These are phyloP conservation scores for Phaethornis superciliosus DNA, from an alignment of 2,113 vertebrate genomes.

Conservation along the genomic window DNA sequence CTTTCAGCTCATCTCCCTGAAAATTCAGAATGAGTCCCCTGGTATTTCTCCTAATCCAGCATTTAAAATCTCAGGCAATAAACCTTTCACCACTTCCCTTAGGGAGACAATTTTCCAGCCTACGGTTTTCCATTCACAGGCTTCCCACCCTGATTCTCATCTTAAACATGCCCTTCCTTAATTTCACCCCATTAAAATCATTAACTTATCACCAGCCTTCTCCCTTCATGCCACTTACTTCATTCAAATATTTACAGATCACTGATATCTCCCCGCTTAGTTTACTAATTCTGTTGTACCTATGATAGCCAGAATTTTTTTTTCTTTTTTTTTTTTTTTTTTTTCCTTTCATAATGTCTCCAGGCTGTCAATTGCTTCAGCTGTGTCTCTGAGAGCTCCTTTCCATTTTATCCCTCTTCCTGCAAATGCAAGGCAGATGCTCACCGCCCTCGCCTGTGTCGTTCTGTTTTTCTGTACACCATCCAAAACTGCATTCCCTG, in stretches of 20 bases:
- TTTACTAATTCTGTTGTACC: background rate
- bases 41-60: background rate
- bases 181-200: background rate
- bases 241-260: background rate
- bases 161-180: background rate
- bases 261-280: background rate
- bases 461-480: background rate
- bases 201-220: background rate
- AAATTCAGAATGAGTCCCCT: background rate
- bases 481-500: background rate
- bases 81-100: slow-evolving; percentile 36
- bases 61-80: slow-evolving; percentile 7
- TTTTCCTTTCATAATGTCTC: background rate
- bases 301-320: rapidly evolving
- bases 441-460: background rate
- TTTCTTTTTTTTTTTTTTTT: background rate
- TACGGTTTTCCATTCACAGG: background rate
- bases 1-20: background rate
- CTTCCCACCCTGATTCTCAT: background rate
- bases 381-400: background rate
- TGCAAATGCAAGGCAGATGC: background rate
- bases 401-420: background rate
- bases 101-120: background rate
- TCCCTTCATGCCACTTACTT: background rate
- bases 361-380: background rate